A percentile compares a stretch with the other conserved stretches of the same genome.
Evolutionary conservation across 2,113 vertebrate genomes (phyloP).

Genomic region (Ondatra zibethicus): DNA sequence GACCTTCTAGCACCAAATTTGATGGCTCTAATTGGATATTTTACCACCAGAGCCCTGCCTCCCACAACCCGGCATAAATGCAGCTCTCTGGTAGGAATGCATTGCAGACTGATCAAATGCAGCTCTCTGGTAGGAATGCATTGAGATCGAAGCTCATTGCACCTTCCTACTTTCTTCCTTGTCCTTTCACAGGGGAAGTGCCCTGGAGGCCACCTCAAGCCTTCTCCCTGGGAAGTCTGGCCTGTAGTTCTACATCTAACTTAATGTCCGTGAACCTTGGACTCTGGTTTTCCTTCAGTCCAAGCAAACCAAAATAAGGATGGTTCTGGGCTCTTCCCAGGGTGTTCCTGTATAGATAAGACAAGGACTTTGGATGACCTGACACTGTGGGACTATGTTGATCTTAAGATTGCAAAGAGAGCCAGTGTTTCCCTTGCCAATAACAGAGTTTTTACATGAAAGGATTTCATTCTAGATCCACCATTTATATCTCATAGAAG

Average conservation of each 20-base stretch:
- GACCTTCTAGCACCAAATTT: background rate
- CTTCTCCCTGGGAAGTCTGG: background rate
- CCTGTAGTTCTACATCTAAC: background rate
- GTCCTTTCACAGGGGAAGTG: background rate
- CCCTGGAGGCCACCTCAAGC: background rate
- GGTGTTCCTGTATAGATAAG: background rate
- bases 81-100: background rate
- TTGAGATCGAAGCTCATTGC: background rate
- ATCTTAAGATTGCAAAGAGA: background rate
- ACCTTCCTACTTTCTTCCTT: background rate
- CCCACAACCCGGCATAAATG: rapidly evolving
- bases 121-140: background rate
- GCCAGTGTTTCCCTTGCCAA: background rate
- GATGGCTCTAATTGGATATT: background rate
- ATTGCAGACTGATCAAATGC: no score
- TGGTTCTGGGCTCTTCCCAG: background rate
- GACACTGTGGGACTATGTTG: background rate
- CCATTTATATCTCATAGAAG: background rate
- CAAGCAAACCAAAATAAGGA: background rate
- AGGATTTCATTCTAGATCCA: background rate
- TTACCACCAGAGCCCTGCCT: background rate
- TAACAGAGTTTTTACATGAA: background rate
- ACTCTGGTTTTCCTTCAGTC: background rate
- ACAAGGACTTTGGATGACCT: background rate
- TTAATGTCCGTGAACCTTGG: background rate